phyloP scores from a whole-genome alignment of 2,888 invertebrate genomes.

The Aplocera efformata region DNA sequence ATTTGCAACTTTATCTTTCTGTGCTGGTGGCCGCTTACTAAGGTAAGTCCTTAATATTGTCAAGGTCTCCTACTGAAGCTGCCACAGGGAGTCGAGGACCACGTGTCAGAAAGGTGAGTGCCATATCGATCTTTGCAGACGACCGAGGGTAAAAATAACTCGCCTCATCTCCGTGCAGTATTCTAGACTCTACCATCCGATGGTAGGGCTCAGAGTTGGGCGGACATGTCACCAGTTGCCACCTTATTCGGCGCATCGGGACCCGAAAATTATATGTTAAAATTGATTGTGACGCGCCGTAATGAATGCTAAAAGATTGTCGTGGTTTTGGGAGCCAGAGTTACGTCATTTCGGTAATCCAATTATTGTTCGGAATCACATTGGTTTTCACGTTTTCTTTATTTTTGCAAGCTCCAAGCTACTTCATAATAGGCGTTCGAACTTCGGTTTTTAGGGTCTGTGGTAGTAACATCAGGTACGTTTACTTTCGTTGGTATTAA shows the following conservation, averaged over 20 bases:
- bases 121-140: conserved; percentile 46
- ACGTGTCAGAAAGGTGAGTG: conserved; percentile 35
- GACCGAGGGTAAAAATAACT: conserved; percentile 42
- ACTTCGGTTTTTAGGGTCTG: no score
- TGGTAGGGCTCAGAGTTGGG: conserved; percentile 19
- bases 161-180: conserved; percentile 17
- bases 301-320: conserved; percentile 18
- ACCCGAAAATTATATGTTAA: conserved; percentile 26
- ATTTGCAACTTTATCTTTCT: conserved; percentile 29
- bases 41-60: conserved; percentile 51
- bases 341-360: background rate
- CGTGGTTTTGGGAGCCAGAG: conserved; percentile 4
- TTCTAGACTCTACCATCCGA: conserved; percentile 9
- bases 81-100: conserved; percentile 30
- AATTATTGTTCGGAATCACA: no score
- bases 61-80: conserved; percentile 3
- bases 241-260: conserved; percentile 17
- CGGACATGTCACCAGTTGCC: conserved; percentile 17
- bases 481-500: no score
- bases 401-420: no score
- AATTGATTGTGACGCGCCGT: conserved; percentile 20
- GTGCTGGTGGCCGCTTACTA: conserved; percentile 42
- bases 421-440: no score
- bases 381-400: no score
- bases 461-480: no score